These are phyloP conservation scores for Urocyon cinereoargenteus DNA, from an alignment of 2,797 vertebrate species.

Conservation along the genomic window DNA sequence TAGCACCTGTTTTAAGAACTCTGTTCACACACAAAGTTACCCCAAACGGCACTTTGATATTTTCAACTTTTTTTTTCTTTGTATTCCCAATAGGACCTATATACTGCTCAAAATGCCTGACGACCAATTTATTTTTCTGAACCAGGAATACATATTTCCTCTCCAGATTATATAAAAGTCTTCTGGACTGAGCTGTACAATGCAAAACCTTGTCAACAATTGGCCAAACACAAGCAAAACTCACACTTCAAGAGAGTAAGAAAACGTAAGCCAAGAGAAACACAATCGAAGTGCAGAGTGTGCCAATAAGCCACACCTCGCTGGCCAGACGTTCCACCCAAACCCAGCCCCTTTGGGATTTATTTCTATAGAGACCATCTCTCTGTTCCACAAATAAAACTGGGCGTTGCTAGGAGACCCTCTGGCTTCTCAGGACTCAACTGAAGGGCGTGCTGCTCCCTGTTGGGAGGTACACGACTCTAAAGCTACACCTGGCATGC, in stretches of 20 bases:
- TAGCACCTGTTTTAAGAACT: neutral
- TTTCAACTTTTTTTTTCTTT: conserved; percentile 31
- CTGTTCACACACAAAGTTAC: neutral
- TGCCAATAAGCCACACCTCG: conserved; percentile 55
- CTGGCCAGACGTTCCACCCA: neutral
- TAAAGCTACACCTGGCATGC: neutral
- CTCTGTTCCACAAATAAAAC: conserved; percentile 75
- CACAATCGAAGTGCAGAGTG: conserved; percentile 27
- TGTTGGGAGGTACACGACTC: conserved; percentile 49
- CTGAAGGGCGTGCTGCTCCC: neutral
- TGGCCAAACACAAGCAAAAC: conserved; percentile 58
- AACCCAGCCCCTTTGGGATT: conserved; percentile 56
- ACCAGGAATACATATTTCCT: neutral
- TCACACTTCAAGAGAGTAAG: conserved; percentile 34
- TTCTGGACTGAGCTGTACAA: neutral
- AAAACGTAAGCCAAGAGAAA: conserved; percentile 66
- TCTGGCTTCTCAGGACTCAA: conserved; percentile 69
- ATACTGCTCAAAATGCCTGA: neutral
- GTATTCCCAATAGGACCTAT: neutral
- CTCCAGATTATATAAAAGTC: conserved; percentile 50
- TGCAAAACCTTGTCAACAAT: conserved; percentile 36
- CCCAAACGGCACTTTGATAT: neutral
- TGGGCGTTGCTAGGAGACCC: conserved; percentile 75
- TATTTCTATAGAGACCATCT: conserved; percentile 76
- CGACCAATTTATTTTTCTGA: conserved; percentile 38